Evolutionary conservation across 2,888 invertebrate genomes (phyloP).

Genomic region (Ochropleura leucogaster): DNA sequence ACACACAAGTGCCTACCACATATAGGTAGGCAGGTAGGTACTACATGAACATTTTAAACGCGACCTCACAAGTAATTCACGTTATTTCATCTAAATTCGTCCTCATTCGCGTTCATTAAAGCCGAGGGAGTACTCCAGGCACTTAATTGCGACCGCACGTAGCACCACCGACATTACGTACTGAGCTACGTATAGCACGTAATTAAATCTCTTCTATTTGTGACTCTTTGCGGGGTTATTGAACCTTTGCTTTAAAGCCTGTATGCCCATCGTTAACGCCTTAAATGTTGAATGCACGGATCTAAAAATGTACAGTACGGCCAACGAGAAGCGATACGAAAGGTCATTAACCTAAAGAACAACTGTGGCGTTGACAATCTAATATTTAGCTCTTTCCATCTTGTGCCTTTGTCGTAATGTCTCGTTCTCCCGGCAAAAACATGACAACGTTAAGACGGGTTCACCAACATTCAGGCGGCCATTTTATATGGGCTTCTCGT

Average conservation of each 20-base stretch:
- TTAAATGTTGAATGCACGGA: background rate
- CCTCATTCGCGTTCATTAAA: conserved; percentile 55
- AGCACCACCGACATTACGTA: conserved; percentile 33
- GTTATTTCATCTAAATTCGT: conserved; percentile 54
- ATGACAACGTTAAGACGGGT: too few relatives aligned
- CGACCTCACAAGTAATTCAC: conserved; percentile 39
- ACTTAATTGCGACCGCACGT: conserved; percentile 58
- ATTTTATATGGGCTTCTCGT: too few relatives aligned
- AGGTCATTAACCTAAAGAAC: too few relatives aligned
- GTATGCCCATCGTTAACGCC: background rate
- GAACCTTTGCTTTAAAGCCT: background rate
- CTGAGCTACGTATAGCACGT: conserved; percentile 10
- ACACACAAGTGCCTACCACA: background rate
- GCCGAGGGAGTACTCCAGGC: conserved; percentile 32
- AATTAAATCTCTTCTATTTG: conserved; percentile 52
- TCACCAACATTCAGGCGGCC: too few relatives aligned
- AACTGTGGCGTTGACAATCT: too few relatives aligned
- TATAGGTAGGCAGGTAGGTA: background rate
- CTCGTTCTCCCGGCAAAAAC: too few relatives aligned
- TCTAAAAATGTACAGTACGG: too few relatives aligned
- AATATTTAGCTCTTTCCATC: too few relatives aligned
- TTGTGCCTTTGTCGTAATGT: too few relatives aligned
- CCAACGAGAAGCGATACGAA: too few relatives aligned
- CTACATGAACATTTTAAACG: conserved; percentile 38
- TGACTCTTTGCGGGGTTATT: conserved; percentile 28